phyloP scores from a whole-genome alignment of 2,797 vertebrate genomes.

The Choloepus didactylus region DNA sequence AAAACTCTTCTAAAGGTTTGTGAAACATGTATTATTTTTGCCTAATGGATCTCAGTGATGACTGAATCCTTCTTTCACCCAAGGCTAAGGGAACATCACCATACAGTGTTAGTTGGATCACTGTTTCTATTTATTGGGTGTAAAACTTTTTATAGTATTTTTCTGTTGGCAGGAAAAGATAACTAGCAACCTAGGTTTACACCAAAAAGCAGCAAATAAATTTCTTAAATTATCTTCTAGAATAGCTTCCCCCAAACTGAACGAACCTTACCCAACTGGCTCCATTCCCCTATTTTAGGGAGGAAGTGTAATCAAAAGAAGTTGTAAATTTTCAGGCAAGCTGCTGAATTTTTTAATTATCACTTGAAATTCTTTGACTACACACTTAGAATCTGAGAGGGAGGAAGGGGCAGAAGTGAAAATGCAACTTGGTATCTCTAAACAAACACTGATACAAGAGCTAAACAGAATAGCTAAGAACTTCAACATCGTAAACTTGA shows the following conservation, averaged over 20 bases:
- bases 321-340: not conserved
- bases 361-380: constrained; percentile 18
- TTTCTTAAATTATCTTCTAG: not conserved
- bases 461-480: not conserved
- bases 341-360: not conserved
- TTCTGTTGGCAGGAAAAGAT: not conserved
- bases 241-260: not conserved
- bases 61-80: not conserved
- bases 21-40: not conserved
- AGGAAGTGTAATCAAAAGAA: not conserved
- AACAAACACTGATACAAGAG: not conserved
- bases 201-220: constrained; percentile 27
- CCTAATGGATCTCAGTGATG: not conserved
- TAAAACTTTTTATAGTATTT: constrained; percentile 16
- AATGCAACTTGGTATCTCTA: not conserved
- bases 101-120: not conserved
- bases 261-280: not conserved
- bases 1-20: not conserved
- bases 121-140: not conserved
- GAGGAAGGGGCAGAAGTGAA: not conserved
- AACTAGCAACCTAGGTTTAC: not conserved
- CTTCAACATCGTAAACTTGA: not conserved
- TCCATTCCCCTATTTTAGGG: not conserved
- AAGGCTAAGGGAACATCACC: not conserved
- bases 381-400: constrained; percentile 30